phyloP scores from a whole-genome alignment of 1,140 invertebrate species.

The Parapsyche elsis region DNA sequence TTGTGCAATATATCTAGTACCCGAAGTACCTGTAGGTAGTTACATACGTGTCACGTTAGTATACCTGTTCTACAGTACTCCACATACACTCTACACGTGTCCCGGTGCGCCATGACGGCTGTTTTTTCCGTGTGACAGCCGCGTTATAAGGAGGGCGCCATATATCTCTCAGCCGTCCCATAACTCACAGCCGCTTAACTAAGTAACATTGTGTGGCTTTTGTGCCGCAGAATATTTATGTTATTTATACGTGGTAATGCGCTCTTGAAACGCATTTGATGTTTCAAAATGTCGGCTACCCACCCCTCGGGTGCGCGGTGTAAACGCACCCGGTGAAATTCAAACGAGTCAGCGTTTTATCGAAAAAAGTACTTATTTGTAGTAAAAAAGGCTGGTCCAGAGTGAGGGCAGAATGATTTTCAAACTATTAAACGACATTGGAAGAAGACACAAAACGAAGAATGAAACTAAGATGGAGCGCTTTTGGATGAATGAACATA shows the following conservation, averaged over 20 bases:
- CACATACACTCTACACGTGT: background rate
- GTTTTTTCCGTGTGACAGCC: slow-evolving; percentile 53
- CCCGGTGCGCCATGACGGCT: slow-evolving; percentile 45
- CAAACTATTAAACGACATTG: no score
- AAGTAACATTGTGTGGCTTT: slow-evolving; percentile 57
- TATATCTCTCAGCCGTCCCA: slow-evolving; percentile 55
- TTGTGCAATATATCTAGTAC: background rate
- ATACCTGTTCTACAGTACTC: no score
- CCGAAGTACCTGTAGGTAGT: no score
- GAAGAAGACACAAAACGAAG: no score
- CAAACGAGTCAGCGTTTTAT: background rate
- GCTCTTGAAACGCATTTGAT: slow-evolving; percentile 56
- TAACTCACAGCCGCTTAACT: slow-evolving; percentile 56
- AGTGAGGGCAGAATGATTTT: no score
- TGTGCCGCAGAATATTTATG: slow-evolving; percentile 53
- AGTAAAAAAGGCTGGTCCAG: no score
- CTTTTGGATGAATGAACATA: no score
- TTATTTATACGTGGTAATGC: slow-evolving; percentile 56
- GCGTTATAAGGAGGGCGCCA: slow-evolving; percentile 55
- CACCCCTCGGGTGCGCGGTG: background rate
- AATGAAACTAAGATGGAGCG: no score
- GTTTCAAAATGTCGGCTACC: slow-evolving; percentile 50
- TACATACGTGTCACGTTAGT: no score
- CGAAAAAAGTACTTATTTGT: no score
- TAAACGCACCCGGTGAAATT: background rate